Percentiles rank a stretch among this genome's conserved stretches.
Evolutionary conservation across 2,888 invertebrate species (phyloP).

Genomic region (Pyrocoelia pectoralis): DNA sequence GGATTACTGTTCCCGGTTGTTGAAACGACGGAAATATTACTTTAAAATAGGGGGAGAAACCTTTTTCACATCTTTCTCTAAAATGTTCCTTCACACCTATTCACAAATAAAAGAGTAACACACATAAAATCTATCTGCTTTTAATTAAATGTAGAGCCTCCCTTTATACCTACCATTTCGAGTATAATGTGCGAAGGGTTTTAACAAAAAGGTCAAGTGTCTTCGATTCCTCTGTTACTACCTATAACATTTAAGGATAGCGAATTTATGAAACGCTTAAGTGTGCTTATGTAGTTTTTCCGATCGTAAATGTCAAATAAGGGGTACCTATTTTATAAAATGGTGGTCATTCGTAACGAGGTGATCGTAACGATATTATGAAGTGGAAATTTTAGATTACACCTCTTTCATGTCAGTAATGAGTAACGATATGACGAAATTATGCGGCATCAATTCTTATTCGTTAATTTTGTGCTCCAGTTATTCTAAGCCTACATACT

Average conservation of each 20-base stretch:
- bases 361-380: neutral
- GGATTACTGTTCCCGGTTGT: conserved; percentile 10
- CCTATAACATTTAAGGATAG: conserved; percentile 9
- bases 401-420: too few relatives aligned
- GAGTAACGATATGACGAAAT: too few relatives aligned
- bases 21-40: conserved; percentile 3
- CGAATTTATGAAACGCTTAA: conserved; percentile 1
- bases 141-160: conserved; percentile 6
- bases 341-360: conserved; percentile 15
- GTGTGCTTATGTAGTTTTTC: conserved; percentile 17
- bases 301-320: conserved; percentile 22
- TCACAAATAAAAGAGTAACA: neutral
- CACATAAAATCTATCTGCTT: conserved; percentile 8
- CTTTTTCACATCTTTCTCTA: neutral
- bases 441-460: too few relatives aligned
- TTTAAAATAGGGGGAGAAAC: neutral
- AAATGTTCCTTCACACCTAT: neutral
- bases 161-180: neutral
- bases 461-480: too few relatives aligned
- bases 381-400: too few relatives aligned
- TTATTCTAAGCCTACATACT: too few relatives aligned
- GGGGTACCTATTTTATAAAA: conserved; percentile 16
- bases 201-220: conserved; percentile 9
- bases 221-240: conserved; percentile 3
- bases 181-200: conserved; percentile 5